phyloP scores from a whole-genome alignment of 2,797 vertebrate genomes.

The Bradypodion pumilum region DNA sequence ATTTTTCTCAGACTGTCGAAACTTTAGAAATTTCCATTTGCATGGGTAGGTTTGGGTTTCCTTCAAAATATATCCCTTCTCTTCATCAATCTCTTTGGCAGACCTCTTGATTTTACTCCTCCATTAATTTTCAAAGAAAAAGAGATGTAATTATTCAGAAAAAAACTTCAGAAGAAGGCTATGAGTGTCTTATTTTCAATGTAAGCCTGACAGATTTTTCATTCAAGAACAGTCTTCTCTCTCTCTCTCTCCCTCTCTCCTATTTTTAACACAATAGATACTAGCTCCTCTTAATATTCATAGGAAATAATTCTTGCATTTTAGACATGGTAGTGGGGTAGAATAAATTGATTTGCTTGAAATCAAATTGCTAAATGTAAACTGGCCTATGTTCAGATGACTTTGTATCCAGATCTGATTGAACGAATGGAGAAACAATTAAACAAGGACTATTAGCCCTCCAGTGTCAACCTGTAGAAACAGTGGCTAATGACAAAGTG shows the following conservation, averaged over 20 bases:
- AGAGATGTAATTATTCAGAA: not conserved
- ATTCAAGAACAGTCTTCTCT: not conserved
- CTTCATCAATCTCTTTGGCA: not conserved
- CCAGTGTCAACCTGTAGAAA: not conserved
- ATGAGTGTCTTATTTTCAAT: not conserved
- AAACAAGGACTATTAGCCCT: not conserved
- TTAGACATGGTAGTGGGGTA: not conserved
- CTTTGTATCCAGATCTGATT: not conserved
- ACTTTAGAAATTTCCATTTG: not conserved
- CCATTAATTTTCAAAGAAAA: not conserved
- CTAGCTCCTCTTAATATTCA: not conserved
- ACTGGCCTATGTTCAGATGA: not conserved
- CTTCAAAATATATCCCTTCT: not conserved
- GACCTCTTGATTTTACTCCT: not conserved
- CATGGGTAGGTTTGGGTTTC: not conserved
- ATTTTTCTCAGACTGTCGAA: not conserved
- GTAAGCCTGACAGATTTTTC: not conserved
- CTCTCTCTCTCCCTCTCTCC: no score
- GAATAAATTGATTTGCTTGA: not conserved
- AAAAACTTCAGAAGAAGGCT: not conserved
- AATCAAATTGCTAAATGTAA: not conserved
- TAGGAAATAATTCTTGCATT: not conserved
- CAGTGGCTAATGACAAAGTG: not conserved
- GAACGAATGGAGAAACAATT: not conserved
- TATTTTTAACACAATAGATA: not conserved